Evolutionary conservation across 2,113 vertebrate species (phyloP), one percentile per base, ranked within the genome.

Genomic region (Pavo muticus): DNA sequence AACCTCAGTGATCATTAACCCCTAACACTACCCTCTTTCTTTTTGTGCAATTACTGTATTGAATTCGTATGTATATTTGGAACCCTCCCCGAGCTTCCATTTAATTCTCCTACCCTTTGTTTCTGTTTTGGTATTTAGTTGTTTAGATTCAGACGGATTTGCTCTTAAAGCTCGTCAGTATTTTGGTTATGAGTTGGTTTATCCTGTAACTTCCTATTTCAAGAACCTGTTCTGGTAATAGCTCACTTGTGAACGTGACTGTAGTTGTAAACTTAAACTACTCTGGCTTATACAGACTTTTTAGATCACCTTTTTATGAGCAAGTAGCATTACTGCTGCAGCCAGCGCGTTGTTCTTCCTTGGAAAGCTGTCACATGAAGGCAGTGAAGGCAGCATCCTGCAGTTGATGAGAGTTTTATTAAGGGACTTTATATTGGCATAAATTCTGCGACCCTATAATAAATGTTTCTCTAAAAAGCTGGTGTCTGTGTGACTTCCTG

Each of bases 21-120:
- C 92, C 84, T 96, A 96, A 97, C 95, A 96, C 93, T 93, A 96
- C 84, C 74, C 82, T 91, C 32, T 93, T 93, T 94, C 72, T 86
- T 97, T 96, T 97, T 97, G 94, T 97, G 96, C 96, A 96, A 97
- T 97, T 98, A 97, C 97, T 97, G 96, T 98, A 97, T 93, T 96
- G 93, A 96, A 94, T 92, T 95, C 74, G 39, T 97, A 93, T 97
- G 97, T 97, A 97, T 97, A 97, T 97, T 97, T 97, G 96, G 95
- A 96, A 96, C 91, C 88, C 97, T 96, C 91, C 90, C 71, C 50
- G 56, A 97, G 89, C 97, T 97, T 94, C 91, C 1, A 71, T 97
- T 97, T 92, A 84, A 61, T 86, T 95, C 75, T 96, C 94, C 73
- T 80, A 60, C 94, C 93, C 97, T 54, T 86, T 87, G 70, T 69